Base-by-base conservation (phyloP, 2,797 vertebrate species). In the Fundulus diaphanus region DNA sequence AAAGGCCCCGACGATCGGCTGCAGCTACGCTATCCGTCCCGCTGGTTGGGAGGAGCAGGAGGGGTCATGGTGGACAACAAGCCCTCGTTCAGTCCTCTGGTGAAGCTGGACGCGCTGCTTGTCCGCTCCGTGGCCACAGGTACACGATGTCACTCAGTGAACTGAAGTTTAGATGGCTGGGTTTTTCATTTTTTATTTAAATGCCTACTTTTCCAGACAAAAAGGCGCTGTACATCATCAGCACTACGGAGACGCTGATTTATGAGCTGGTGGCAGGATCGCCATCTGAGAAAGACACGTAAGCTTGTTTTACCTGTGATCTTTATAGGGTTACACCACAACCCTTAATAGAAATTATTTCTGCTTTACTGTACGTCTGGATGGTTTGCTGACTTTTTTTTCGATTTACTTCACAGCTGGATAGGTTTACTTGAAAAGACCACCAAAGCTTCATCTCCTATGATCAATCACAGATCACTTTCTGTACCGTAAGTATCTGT, bases 181-280 rank as follows among this genome's bases (percentile, higher is more conserved):
- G 6, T 35, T 7, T 24, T 20, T n/a, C 3, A 12, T 16, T 35
- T 9, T 31, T 35, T 35, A 3, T 24, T 70, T 0, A 9, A 8
- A 61, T 35, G 2, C 15, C 2, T 46, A 20, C 27, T 20, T 56
- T 66, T 24, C 8, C 90, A 99, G 98, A 99, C 80, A 97, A 96
- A 67, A 96, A 96, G 65, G 97, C 98, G 0, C 95, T 99, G 49
- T 99, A 99, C 81, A 93, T 98, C 85, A 97, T 99, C 93, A 98
- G 98, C 94, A 96, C 98, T 0, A 98, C 96, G 0, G 97, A 99
- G n/a, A 95, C 95, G 0, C 97, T 98, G 90, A 99, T 99, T 90
- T 99, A 99, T 0, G 98, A 99, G 81, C 94, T 99, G 90, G 97
- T 96, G 61, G 97, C 97, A 0, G 89, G 94, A 72, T 96, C 97